A percentile compares a stretch with the other conserved stretches of the same genome.
These are phyloP conservation scores for Eudemis profundana DNA, from an alignment of 2,888 invertebrate genomes.

Conservation along the genomic window DNA sequence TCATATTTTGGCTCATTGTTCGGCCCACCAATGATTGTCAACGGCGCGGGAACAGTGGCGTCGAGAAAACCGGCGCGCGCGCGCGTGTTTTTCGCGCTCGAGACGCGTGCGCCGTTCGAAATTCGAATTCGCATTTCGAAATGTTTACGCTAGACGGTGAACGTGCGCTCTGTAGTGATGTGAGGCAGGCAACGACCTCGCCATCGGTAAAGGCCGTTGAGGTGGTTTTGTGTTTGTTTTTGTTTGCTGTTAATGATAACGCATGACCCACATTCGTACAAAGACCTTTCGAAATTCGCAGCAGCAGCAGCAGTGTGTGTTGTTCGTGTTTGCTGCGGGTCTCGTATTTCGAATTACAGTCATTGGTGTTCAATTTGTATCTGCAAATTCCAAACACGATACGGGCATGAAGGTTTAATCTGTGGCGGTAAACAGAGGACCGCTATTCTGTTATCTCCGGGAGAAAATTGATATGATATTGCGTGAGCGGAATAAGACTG, in stretches of 20 bases:
- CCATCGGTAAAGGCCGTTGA: constrained; percentile 57
- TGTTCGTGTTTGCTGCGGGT: constrained; percentile 55
- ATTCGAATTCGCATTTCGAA: constrained; percentile 73
- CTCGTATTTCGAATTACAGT: constrained; percentile 57
- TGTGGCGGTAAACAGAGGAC: constrained; percentile 57
- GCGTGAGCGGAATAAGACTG: constrained; percentile 35
- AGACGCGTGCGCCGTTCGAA: constrained; percentile 50
- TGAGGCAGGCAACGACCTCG: constrained; percentile 75
- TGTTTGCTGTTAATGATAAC: constrained; percentile 52
- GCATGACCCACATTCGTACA: constrained; percentile 65
- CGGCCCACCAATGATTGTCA: constrained; percentile 53
- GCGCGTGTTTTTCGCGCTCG: constrained; percentile 70
- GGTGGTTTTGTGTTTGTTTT: constrained; percentile 79
- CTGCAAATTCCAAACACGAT: constrained; percentile 53
- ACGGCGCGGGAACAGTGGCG: constrained; percentile 70
- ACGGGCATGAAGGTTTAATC: constrained; percentile 51
- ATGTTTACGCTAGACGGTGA: constrained; percentile 65
- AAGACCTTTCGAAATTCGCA: constrained; percentile 62
- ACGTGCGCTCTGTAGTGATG: constrained; percentile 59
- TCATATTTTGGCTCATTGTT: constrained; percentile 65
- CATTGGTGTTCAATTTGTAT: constrained; percentile 55
- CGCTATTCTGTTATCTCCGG: constrained; percentile 65
- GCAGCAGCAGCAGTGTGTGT: constrained; percentile 29
- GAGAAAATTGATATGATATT: constrained; percentile 58
- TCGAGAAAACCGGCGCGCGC: constrained; percentile 73